Evolutionary conservation across 2,113 vertebrate species (phyloP), one percentile per base, ranked within the genome.

Genomic region (Leuciscus idus): DNA sequence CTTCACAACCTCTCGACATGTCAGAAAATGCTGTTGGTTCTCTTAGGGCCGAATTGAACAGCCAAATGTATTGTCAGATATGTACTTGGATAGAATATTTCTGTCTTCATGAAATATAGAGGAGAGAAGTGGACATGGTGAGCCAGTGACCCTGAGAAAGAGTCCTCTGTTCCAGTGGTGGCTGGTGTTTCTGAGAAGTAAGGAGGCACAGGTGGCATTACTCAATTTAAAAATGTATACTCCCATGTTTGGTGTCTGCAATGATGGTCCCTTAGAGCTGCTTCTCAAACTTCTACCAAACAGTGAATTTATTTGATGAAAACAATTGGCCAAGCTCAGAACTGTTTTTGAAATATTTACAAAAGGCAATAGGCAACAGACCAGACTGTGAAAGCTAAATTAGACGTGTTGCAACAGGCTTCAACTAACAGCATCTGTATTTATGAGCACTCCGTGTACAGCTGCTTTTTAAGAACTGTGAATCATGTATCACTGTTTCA

Each of bases 331-430:
- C 10, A 73, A 72, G 36, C 39, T 73, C 39, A 73, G 21, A 73
- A 46, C 21, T n/a, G 39, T 73, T 23, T 72, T 72, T 46, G 70
- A 39, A 73, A 46, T 73, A n/a, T 46, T 73, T 73, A 73, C 70
- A n/a, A 73, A 73, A 23, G 39, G 70, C 21, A 73, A 73, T 73
- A 46, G 39, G 39, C 21, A 73, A 73, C 36, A 46, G 36, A 73
- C 21, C 4, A 1, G 36, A 46, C n/a, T 73, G 70, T 46, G 70
- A 73, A 73, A 73, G 70, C 70, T 46, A n/a, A 46, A 73, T 43
- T 73, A 73, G 23, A 46, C 11, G 21, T 73, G 36, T 73, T 73
- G 70, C 23, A 1, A 73, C 70, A 73, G 39, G 70, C 39, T n/a
- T 73, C 6, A 46, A 46, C 39, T 46, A n/a, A 43, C 33, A 23